Evolutionary conservation across 1,140 invertebrate species (phyloP).

Genomic region (Euwallacea fornicatus): DNA sequence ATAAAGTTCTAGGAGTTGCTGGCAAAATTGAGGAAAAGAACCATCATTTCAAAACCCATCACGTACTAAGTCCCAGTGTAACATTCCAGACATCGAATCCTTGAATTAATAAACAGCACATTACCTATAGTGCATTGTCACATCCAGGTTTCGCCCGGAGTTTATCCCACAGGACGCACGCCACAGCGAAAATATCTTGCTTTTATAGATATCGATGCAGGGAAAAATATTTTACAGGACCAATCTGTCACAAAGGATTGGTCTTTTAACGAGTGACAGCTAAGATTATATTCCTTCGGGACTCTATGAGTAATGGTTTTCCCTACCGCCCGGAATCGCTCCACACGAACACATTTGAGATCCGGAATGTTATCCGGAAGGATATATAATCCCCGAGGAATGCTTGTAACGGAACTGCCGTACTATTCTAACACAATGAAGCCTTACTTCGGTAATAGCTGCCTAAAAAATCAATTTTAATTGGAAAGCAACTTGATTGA

Average conservation of each 20-base stretch:
- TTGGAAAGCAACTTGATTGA: too few relatives aligned
- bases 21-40: neutral
- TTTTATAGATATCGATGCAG: conserved; percentile 40
- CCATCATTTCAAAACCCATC: conserved; percentile 20
- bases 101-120: conserved; percentile 43
- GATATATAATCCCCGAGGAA: conserved; percentile 29
- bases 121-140: conserved; percentile 43
- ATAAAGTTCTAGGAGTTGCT: neutral
- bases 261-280: conserved; percentile 47
- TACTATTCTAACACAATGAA: too few relatives aligned
- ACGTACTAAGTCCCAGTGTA: conserved; percentile 30
- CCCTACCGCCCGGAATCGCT: conserved; percentile 33
- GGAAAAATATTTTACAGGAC: conserved; percentile 45
- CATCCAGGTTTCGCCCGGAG: conserved; percentile 35
- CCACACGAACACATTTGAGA: conserved; percentile 18
- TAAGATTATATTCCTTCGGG: conserved; percentile 40
- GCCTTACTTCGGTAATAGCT: too few relatives aligned
- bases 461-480: too few relatives aligned
- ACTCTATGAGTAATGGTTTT: conserved; percentile 48
- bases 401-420: neutral
- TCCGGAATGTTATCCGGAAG: conserved; percentile 1
- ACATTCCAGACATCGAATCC: conserved; percentile 29
- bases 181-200: conserved; percentile 28
- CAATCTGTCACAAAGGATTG: conserved; percentile 49
- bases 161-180: conserved; percentile 29